Conservation (phyloP, 2,113 vertebrate genomes). For the Macquaria australasica region DNA sequence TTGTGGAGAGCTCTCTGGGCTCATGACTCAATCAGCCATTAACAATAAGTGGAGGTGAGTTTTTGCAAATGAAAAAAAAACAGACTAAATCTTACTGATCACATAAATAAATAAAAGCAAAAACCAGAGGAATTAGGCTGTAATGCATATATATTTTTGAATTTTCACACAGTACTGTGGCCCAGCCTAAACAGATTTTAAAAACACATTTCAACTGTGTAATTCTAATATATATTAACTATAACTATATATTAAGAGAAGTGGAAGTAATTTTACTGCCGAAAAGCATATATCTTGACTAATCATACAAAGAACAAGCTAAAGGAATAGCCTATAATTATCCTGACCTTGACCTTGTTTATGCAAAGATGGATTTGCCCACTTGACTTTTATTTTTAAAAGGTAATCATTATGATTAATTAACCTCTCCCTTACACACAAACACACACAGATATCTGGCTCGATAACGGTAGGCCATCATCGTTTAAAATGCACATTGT, state of each 20-base stretch:
- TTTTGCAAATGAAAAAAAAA: background rate
- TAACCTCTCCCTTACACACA: background rate
- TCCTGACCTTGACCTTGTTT: background rate
- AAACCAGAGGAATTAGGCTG: background rate
- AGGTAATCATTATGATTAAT: constrained; percentile 21
- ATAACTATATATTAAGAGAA: background rate
- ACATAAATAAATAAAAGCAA: background rate
- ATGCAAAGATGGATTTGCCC: background rate
- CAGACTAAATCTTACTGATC: no score
- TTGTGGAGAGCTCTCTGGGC: background rate
- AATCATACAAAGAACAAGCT: background rate
- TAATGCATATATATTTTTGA: background rate
- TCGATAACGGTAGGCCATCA: background rate
- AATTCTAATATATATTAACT: no score
- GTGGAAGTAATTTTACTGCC: no score
- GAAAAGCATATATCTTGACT: background rate
- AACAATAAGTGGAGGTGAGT: background rate
- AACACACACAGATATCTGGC: background rate
- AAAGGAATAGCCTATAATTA: background rate
- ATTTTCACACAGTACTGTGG: background rate
- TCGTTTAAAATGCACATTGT: background rate
- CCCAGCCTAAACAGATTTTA: background rate
- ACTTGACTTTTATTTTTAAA: constrained; percentile 21
- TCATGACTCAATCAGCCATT: no score
- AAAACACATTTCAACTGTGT: background rate